phyloP scores from a whole-genome alignment of 2,888 invertebrate species.

The Eueremaeus valkanovi region DNA sequence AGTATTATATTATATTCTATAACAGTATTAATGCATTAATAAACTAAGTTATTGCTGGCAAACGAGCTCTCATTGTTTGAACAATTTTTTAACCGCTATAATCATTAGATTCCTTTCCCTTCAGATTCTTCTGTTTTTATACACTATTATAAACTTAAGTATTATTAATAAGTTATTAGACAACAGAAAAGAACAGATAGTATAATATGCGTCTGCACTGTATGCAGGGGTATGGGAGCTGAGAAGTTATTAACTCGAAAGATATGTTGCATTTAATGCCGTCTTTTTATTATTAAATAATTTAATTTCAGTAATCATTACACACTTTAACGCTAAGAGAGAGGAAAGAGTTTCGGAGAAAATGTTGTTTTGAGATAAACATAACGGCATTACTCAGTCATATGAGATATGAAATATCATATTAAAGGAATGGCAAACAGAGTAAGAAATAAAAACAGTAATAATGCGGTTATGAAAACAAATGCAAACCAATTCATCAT shows the following conservation, averaged over 20 bases:
- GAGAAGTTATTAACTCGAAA: neutral
- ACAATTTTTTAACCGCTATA: constrained; percentile 3
- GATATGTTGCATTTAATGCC: neutral
- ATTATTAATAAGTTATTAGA: constrained; percentile 16
- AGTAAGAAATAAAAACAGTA: neutral
- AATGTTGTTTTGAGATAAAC: constrained; percentile 20
- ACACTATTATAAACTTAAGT: neutral
- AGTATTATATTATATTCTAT: neutral
- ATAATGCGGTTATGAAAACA: constrained; percentile 3
- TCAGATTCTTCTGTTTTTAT: neutral
- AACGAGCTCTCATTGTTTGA: neutral
- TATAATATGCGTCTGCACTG: too few relatives aligned
- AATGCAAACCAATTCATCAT: neutral
- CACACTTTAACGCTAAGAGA: constrained; percentile 10
- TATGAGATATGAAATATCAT: neutral
- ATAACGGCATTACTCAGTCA: neutral
- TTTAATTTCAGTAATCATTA: neutral
- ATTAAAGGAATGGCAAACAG: neutral
- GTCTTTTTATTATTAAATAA: constrained; percentile 12
- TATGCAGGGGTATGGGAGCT: neutral
- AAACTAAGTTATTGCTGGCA: neutral
- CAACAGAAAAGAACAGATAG: neutral
- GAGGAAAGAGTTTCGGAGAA: neutral
- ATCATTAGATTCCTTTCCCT: neutral
- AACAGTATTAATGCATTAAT: neutral